Base-by-base conservation (phyloP, 2,797 vertebrate genomes). In the Allobates femoralis region DNA sequence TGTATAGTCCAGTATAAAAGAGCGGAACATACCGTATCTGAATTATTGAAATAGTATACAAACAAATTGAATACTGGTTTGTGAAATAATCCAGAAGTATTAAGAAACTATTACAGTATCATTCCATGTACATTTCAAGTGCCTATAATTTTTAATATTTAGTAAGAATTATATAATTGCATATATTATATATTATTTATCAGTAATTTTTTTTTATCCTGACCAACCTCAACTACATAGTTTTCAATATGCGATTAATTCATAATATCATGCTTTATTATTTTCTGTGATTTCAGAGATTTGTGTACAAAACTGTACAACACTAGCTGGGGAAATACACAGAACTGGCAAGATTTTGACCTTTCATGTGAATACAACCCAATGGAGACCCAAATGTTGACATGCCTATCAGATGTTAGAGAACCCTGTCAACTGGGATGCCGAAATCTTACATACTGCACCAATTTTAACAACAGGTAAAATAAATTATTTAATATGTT, bases 391-490 rank as follows among this genome's bases (percentile, higher is more conserved):
- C 95, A 97, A 91, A 97, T 99, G 94, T 93, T 99, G 94, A 97
- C 95, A 92, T 99, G 98, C 91, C 94, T 99, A 92, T 96, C 98
- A 50, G 98, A 99, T 85, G 97, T 99, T 84, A 93, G 97, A 86
- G 98, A 99, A 90, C 98, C 98, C 88, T 99, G 98, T 92, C 98
- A 99, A 91, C 93, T 99, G 89, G 98, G 98, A 93, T 99, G 98
- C 93, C 97, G 96, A 92, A 97, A 97, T 90, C 97, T 99, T 87
- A 92, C 92, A 88, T 99, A 98, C 94, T 99, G 98, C 92, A 98
- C 97, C 93, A 99, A 99, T 96, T 99, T 99, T 94, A 99, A 99
- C 94, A 99, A 99, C 96, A 97, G 98, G 98, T 99, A 92, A 90
- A 91, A 32, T 0, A 46, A 26, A 12, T 34, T 34, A 3, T 76